Evolutionary conservation across 2,888 invertebrate genomes (phyloP).

Genomic region (Spatulosminthurus flaviceps): DNA sequence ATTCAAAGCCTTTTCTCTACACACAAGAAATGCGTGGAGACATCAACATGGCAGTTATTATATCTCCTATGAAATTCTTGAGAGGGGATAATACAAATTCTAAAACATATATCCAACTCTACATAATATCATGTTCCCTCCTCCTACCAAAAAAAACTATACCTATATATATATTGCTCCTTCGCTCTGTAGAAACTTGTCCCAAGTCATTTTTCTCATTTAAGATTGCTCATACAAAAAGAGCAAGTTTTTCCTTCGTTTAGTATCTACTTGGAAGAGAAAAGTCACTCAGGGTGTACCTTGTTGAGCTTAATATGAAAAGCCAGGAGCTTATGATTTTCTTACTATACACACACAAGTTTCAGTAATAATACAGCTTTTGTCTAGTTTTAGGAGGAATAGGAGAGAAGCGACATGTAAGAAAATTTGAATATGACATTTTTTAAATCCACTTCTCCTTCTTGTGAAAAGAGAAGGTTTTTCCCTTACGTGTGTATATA

Average conservation of each 20-base stretch:
- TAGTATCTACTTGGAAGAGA: too few species aligned
- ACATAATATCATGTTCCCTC: too few species aligned
- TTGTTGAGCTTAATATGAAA: constrained; percentile 8
- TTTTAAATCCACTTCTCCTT: constrained; percentile 18
- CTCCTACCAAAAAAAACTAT: too few species aligned
- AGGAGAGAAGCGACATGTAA: constrained; percentile 12
- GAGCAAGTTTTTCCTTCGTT: background rate
- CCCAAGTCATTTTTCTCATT: background rate
- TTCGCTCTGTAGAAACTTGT: too few species aligned
- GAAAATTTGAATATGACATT: constrained; percentile 18
- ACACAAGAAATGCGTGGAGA: too few species aligned
- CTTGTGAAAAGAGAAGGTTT: background rate
- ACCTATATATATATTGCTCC: too few species aligned
- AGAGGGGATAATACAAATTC: too few species aligned
- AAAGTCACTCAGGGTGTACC: background rate
- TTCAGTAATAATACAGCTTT: constrained; percentile 11
- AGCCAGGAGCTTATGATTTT: constrained; percentile 10
- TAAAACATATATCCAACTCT: too few species aligned
- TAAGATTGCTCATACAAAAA: background rate
- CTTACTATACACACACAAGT: background rate
- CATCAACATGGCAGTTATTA: too few species aligned
- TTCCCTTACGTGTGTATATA: background rate
- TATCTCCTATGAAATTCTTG: too few species aligned
- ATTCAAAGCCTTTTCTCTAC: background rate
- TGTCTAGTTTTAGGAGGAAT: background rate